These are phyloP conservation scores for Ganaspis brasiliensis DNA, from an alignment of 2,888 invertebrate species.

Conservation along the genomic window DNA sequence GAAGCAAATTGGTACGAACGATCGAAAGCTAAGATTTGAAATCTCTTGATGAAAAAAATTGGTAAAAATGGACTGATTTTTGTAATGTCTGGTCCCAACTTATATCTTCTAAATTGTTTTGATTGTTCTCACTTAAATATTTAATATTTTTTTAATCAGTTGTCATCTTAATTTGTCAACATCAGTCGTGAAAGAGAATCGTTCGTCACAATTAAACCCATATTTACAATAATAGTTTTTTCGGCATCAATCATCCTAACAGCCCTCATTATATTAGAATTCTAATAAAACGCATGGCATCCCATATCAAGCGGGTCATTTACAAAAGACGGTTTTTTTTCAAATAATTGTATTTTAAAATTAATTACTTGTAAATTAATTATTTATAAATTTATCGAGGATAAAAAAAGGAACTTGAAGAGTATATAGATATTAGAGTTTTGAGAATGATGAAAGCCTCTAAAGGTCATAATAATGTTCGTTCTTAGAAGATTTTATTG, in stretches of 20 bases:
- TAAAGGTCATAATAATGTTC: too few relatives aligned
- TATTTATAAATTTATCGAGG: too few relatives aligned
- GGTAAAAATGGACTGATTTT: neutral
- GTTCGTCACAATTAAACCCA: slow-evolving; percentile 41
- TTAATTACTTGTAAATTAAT: too few relatives aligned
- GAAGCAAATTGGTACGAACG: slow-evolving; percentile 42
- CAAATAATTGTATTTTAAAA: too few relatives aligned
- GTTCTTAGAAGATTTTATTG: neutral
- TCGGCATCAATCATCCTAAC: slow-evolving; percentile 34
- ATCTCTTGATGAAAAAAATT: slow-evolving; percentile 9
- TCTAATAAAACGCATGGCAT: slow-evolving; percentile 26
- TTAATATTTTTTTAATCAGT: slow-evolving; percentile 16
- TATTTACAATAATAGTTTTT: neutral
- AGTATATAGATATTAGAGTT: too few relatives aligned
- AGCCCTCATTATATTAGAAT: slow-evolving; percentile 28
- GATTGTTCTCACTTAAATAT: slow-evolving; percentile 8
- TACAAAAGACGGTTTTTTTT: too few relatives aligned
- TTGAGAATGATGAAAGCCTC: too few relatives aligned
- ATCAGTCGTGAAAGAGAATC: slow-evolving; percentile 32
- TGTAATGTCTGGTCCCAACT: slow-evolving; percentile 36
- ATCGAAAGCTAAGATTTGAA: neutral
- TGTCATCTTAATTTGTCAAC: neutral
- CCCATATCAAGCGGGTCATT: slow-evolving; percentile 32
- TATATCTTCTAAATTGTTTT: slow-evolving; percentile 5
- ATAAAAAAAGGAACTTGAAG: too few relatives aligned